Base-by-base conservation (phyloP, 2,888 invertebrate genomes). In the Pocota personata region DNA sequence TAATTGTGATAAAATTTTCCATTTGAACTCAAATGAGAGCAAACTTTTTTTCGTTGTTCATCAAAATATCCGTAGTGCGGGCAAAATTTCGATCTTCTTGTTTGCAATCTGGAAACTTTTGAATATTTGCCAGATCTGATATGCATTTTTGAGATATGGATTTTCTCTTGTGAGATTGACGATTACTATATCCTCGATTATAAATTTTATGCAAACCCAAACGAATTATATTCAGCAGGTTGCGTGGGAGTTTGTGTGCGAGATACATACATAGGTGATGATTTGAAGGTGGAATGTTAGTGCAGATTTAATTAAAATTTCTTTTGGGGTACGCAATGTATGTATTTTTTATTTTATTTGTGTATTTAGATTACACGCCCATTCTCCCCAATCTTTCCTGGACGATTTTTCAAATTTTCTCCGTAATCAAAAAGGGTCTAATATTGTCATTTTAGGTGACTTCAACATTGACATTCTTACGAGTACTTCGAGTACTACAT, bases 361-460 rank as follows among this genome's bases (percentile, higher is more conserved):
- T 30, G 16, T 43, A 12, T 62, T 46, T 43, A 62, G 43, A 43
- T 43, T 64, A 1, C 24, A 50, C 8, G 5, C 24, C 5, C 24
- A 12, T 3, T 1, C 48, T 50, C 24, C 21, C 10, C 48, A 24
- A 24, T 21, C 21, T 0, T 50, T 50, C 10, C 12, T 50, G 24
- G 24, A 43, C 8, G 43, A 60, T n/a, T 40, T 60, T 10, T 46
- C 27, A 3, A 14, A 16, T 62, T 62, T 62, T 50, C 48, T 24
- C 2, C 5, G 12, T 12, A 50, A 50, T 21, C 10, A 24, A 16
- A 50, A 50, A 19, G 4, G 30, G 4, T 24, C 10, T 3, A 64
- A 64, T 64, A 27, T 64, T 16, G 30, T 19, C 10, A 64, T 62
- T 16, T 6, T 46, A 62, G 62, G 43, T 27, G 62, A 60, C 43